Evolutionary conservation across 2,797 vertebrate genomes (phyloP), one percentile per base, ranked within the genome.

Genomic region (Apogon hyalosoma): DNA sequence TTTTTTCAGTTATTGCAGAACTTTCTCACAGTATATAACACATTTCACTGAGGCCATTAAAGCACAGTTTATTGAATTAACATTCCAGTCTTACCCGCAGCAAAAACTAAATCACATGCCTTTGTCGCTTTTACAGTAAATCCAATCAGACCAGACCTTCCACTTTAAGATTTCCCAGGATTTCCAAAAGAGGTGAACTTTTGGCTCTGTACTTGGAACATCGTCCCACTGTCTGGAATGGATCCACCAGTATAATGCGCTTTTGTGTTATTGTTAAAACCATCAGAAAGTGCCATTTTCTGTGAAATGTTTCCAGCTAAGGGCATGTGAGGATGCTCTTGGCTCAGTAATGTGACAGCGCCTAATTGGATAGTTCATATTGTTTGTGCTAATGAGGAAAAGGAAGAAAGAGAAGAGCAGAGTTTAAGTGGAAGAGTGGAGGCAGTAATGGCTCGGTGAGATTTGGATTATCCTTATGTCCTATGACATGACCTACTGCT

Each of bases 331-430:
- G 40, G 62, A 71, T 8, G 43, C 45, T 39, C 28, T 64, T 85
- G 77, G 77, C 71, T 15, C 40, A 4, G 43, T 4, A 7, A 61
- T 18, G 19, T 53, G 65, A 69, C 70, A 42, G 66, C 31, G 15
- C 7, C 51, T 84, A 75, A 82, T 83, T 78, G 61, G 58, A 64
- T 62, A 45, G 59, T 73, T 78, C 55, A 16, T 47, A 49, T 11
- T 12, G 42, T 54, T 66, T 64, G 54, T 48, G 60, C 68, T 82
- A 81, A 86, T 82, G 79, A 87, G 74, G 64, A 4, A 9, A 40
- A 63, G n/a, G 41, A 16, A 53, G 46, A 83, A 59, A 50, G 31
- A n/a, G n/a, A 1, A 40, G 43, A 3, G 12, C 0, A 0, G 62
- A 38, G 55, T 18, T 18, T 48, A 42, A n/a, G 66, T 39, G 42